These are phyloP conservation scores for Alitta virens DNA, from an alignment of 2,888 invertebrate genomes.

Conservation along the genomic window DNA sequence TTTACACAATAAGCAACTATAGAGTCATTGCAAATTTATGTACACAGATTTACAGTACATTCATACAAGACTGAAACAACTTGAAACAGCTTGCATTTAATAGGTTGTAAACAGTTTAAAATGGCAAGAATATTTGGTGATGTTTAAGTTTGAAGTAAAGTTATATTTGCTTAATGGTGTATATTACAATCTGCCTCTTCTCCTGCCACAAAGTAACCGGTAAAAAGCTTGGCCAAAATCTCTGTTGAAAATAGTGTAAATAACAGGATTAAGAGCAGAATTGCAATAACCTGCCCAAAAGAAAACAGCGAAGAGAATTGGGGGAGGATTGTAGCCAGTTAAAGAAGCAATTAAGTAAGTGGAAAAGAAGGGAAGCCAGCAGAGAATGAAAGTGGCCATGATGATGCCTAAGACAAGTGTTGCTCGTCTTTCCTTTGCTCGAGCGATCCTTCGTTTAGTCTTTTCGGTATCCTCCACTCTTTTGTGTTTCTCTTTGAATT, in stretches of 20 bases:
- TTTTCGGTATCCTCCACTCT: slow-evolving; percentile 73
- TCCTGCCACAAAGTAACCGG: slow-evolving; percentile 72
- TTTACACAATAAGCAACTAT: too few relatives aligned
- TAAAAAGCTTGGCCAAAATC: slow-evolving; percentile 94
- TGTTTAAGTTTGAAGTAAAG: too few relatives aligned
- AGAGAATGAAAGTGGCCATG: slow-evolving; percentile 97
- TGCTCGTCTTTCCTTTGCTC: slow-evolving; percentile 94
- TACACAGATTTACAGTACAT: too few relatives aligned
- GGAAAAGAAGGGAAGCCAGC: slow-evolving; percentile 96
- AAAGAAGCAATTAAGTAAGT: slow-evolving; percentile 58
- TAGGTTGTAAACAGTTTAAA: too few relatives aligned
- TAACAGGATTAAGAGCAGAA: slow-evolving; percentile 87
- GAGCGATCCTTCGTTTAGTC: slow-evolving; percentile 86
- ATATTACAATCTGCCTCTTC: slow-evolving; percentile 6
- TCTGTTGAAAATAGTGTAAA: slow-evolving; percentile 96
- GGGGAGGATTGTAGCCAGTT: slow-evolving; percentile 44
- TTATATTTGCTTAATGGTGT: too few relatives aligned
- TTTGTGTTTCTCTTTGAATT: slow-evolving; percentile 13
- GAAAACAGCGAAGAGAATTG: slow-evolving; percentile 73
- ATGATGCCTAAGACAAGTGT: slow-evolving; percentile 94
- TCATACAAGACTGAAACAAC: too few relatives aligned
- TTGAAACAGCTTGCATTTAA: too few relatives aligned
- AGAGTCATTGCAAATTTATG: too few relatives aligned
- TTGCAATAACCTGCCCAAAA: slow-evolving; percentile 98
- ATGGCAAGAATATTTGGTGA: too few relatives aligned